Conservation (phyloP, 2,113 vertebrate species). For the Holacanthus passer region DNA sequence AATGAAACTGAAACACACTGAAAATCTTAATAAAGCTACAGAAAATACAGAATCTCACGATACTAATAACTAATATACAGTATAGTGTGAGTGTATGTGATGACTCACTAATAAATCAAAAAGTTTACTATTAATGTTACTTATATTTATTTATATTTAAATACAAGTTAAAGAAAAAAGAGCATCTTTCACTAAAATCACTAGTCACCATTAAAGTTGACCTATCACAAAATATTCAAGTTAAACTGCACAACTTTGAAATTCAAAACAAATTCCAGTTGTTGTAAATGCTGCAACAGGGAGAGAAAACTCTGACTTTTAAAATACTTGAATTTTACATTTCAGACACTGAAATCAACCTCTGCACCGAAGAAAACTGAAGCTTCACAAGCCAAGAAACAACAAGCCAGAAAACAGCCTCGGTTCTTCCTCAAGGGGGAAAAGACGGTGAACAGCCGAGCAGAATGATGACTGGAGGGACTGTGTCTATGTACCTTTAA, state of each 20-base stretch:
- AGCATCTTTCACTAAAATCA: neutral
- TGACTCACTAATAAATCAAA: neutral
- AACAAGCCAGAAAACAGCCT: constrained; percentile 39
- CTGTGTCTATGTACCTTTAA: constrained; percentile 34
- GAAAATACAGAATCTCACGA: neutral
- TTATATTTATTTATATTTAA: neutral
- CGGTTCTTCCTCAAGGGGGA: constrained; percentile 14
- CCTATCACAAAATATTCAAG: neutral
- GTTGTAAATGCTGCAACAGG: too few relatives aligned
- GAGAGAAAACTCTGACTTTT: neutral
- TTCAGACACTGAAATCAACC: constrained; percentile 22
- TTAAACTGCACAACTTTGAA: neutral
- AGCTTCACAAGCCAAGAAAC: constrained; percentile 6
- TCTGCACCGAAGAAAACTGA: constrained; percentile 14
- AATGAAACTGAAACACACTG: too few relatives aligned
- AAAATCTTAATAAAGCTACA: constrained; percentile 5
- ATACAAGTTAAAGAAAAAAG: too few relatives aligned
- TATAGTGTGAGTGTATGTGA: too few relatives aligned
- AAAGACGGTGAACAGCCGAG: neutral
- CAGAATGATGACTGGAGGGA: constrained; percentile 16
- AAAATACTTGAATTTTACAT: constrained; percentile 4
- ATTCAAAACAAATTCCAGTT: constrained; percentile 4
- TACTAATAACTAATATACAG: too few relatives aligned
- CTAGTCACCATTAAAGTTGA: neutral
- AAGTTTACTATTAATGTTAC: neutral